phyloP scores from a whole-genome alignment of 2,113 vertebrate species.

The Pelvicachromis taeniatus region DNA sequence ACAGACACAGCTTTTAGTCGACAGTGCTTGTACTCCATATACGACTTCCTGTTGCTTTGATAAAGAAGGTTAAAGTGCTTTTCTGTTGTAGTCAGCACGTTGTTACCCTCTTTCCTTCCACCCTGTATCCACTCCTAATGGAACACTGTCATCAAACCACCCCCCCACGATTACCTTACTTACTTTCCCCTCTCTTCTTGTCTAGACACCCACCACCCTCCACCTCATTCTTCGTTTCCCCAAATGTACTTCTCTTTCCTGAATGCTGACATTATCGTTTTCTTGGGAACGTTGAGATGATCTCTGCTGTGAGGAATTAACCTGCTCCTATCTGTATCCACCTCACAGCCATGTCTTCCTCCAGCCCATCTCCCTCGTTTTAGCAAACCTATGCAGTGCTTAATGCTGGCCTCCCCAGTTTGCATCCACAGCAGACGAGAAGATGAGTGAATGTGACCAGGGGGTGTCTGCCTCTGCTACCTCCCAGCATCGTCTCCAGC shows the following conservation, averaged over 20 bases:
- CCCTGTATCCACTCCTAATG: neutral
- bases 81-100: neutral
- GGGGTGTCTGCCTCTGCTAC: neutral
- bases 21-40: neutral
- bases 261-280: neutral
- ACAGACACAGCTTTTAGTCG: neutral
- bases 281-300: neutral
- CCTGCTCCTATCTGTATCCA: neutral
- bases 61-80: neutral
- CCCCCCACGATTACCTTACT: neutral
- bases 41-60: neutral
- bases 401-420: neutral
- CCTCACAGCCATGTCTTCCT: neutral
- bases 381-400: neutral
- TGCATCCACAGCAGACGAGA: neutral
- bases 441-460: neutral
- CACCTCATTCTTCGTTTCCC: neutral
- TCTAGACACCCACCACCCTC: neutral
- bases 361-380: neutral
- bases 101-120: neutral
- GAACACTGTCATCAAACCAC: neutral
- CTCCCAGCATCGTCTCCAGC: conserved; percentile 15
- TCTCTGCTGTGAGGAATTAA: neutral
- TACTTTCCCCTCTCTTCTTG: neutral
- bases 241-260: neutral